Evolutionary conservation across 2,888 invertebrate species (phyloP).

Genomic region (Danaus chrysippus): DNA sequence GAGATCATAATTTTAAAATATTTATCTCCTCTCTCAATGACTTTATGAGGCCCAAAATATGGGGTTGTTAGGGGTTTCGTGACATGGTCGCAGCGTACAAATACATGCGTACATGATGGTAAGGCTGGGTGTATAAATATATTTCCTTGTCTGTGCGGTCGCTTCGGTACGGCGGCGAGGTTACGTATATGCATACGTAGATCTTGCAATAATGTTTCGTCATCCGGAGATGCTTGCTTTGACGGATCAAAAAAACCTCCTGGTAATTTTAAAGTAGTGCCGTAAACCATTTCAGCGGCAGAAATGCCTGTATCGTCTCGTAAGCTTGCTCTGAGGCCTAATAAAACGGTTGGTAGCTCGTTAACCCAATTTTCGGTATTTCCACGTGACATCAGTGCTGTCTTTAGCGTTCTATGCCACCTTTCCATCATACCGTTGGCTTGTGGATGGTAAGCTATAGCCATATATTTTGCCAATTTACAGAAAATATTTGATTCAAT

Average conservation of each 20-base stretch:
- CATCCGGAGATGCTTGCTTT: constrained; percentile 11
- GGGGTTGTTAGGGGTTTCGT: constrained; percentile 20
- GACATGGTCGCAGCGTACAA: constrained; percentile 19
- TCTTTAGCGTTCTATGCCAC: background rate
- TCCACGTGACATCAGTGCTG: background rate
- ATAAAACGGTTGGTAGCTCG: constrained; percentile 14
- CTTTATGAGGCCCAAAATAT: constrained; percentile 19
- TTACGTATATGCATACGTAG: constrained; percentile 12
- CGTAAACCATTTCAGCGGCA: constrained; percentile 18
- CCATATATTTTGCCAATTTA: background rate
- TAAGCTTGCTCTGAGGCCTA: constrained; percentile 20
- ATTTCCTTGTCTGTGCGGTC: constrained; percentile 17
- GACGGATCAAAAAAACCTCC: constrained; percentile 20
- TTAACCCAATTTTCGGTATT: background rate
- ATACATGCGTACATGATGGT: too few species aligned
- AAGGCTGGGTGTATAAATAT: constrained; percentile 26
- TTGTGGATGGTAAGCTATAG: background rate
- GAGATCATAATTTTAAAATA: constrained; percentile 12
- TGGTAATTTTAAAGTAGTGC: constrained; percentile 19
- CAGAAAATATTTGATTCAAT: background rate
- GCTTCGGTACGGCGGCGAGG: constrained; percentile 11
- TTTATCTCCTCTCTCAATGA: constrained; percentile 21
- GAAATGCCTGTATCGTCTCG: constrained; percentile 17
- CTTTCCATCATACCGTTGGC: background rate
- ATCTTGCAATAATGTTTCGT: constrained; percentile 12